Evolutionary conservation across 2,113 vertebrate species (phyloP), one percentile per base, ranked within the genome.

Genomic region (Sceloporus tristichus): DNA sequence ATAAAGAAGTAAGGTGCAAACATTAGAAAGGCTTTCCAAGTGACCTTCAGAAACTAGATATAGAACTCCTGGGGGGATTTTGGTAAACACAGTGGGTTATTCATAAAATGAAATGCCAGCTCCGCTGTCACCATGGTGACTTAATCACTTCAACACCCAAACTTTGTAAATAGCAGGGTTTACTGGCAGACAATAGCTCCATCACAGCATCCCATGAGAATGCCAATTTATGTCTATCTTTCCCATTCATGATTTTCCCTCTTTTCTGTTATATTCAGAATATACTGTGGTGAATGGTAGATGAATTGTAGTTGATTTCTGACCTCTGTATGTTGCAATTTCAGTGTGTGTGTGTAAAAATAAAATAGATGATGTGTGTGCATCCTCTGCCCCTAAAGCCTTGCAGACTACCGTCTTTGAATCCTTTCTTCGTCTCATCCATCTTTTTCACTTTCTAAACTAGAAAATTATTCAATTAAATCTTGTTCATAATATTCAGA

Each of bases 21-120:
- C n/a, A 68, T 90, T 88, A 29, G 23, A 91, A 92, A 19, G 0
- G 2, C 87, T 95, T 91, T n/a, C 82, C 86, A 88, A 93, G 89
- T 85, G n/a, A 86, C 86, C 86, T 94, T 93, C 40, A 81, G 85
- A 79, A 92, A 90, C 90, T 38, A 79, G 59, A 88, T 23, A 25
- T 40, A 87, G 80, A 90, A 66, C 70, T 79, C 11, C 34, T 66
- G 14, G 71, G 92, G 53, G 84, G 13, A 74, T 76, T 66, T 93
- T 53, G 79, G 48, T 89, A 92, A 93, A 90, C 16, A 93, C 88
- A 53, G 2, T 11, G 84, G 40, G 19, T 86, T 70, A 86, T 94
- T 91, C 85, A 76, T 90, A 81, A 87, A 91, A 89, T 4, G 42
- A 92, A 90, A 85, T 88, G 87, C 1, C n/a, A 54, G 3, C 38